Base-by-base conservation (phyloP, 1,140 invertebrate genomes). In the Drosophila trapezifrons region DNA sequence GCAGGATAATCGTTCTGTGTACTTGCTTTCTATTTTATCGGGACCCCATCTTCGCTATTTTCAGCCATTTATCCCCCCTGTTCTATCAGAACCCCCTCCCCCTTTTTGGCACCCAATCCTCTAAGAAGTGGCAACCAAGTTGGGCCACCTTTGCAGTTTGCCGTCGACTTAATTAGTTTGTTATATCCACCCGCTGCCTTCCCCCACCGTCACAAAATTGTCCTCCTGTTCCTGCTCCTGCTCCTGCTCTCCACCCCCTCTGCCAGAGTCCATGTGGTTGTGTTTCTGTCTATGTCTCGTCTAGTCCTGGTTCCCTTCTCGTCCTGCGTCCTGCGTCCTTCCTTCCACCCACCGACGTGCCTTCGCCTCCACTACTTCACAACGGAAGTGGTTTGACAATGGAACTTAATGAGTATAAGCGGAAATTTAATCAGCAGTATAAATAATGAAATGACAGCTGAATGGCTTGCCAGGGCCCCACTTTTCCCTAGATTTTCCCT, bases 361-460 rank as follows among this genome's bases (percentile, higher is more conserved):
- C 29, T 10, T 32, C 29, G 15, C 17, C 62, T 42, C 65, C 13
- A 47, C 46, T 65, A 42, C 45, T 52, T 64, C 45, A 54, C 72
- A 70, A 59, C 76, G 83, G 83, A 83, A 84, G 83, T 83, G 84
- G 83, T 87, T 89, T 74, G 72, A 89, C 80, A 87, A 87, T 89
- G 80, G 72, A 87, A 89, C 84, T 87, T 87, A 87, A 87, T 89
- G 80, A 87, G 83, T 83, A 87, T 87, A 89, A 87, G 84, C 83
- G 83, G 83, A 87, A 87, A 87, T 87, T 87, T 87, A 87, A 87
- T 87, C 83, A 87, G 84, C 84, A 87, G 84, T 89, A 89, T 87
- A 86, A 86, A 86, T 86, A 86, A 86, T 86, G 83, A 86, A 86
- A 86, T 86, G 83, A 83, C 83, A 86, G 83, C 66, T 87, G 84